Evolutionary conservation across 2,797 vertebrate species (phyloP), one percentile per base, ranked within the genome.

Genomic region (Myiotriccus ornatus): DNA sequence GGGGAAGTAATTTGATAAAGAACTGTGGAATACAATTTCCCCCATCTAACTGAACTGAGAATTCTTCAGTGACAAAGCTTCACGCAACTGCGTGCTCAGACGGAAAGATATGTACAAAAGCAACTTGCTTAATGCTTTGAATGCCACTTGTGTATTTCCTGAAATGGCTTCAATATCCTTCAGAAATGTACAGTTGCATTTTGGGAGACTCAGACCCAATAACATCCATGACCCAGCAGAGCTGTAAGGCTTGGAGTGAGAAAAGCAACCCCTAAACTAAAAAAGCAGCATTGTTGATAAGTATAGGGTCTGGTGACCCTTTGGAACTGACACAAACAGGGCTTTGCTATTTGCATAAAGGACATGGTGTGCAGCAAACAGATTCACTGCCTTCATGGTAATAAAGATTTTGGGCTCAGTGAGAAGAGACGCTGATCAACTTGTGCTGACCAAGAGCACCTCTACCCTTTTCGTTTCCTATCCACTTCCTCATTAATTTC

Each of bases 231-330:
- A 64, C 12, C 30, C 19, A 60, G 34, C 6, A 79, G 22, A 71
- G 60, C 6, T 55, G 13, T 53, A n/a, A 53, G 37, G 27, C 21
- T 55, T 76, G n/a, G 10, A 64, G 5, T 32, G 30, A 74, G 50
- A 65, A 73, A 86, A 76, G 3, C 23, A 16, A 69, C 12, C 2
- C 35, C 12, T 62, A 62, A 84, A 46, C 30, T 22, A n/a, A 46
- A 49, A 53, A 1, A 1, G 0, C 23, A 27, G 10, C 1, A n/a
- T 2, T 50, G 7, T 24, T 53, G 18, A 4, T 21, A 69, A 67
- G 27, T n/a, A 8, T 3, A 52, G 17, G 7, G 12, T 88, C 20
- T 50, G 6, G 8, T 49, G 43, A 70, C 20, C 10, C 62, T 37
- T 68, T 85, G 41, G 41, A 64, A 60, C 11, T 39, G 24, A 34